phyloP scores from a whole-genome alignment of 2,797 vertebrate genomes.

The Macroramphosus scolopax region DNA sequence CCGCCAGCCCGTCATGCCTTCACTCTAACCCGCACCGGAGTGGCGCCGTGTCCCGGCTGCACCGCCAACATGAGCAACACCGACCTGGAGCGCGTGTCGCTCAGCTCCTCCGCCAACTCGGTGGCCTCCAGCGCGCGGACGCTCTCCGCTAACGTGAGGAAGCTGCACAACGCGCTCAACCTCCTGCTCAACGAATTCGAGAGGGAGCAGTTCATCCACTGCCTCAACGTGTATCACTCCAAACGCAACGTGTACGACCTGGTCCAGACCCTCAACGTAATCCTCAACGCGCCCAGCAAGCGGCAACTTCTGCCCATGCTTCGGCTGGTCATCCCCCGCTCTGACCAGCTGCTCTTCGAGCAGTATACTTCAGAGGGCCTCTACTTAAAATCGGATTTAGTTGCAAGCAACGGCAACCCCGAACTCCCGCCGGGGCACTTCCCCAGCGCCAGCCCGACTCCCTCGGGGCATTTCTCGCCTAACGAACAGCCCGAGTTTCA shows the following conservation, averaged over 20 bases:
- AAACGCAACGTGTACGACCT: slow-evolving; percentile 96
- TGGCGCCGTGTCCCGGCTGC: slow-evolving; percentile 52
- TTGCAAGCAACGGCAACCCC: slow-evolving; percentile 63
- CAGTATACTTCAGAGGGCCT: slow-evolving; percentile 95
- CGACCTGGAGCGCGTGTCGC: slow-evolving; percentile 85
- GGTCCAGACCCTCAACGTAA: slow-evolving; percentile 91
- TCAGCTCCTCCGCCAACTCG: slow-evolving; percentile 80
- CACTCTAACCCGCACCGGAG: slow-evolving; percentile 55
- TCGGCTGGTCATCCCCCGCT: slow-evolving; percentile 92
- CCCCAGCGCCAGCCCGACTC: slow-evolving; percentile 53
- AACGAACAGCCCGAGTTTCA: slow-evolving; percentile 60
- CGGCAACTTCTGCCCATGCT: slow-evolving; percentile 94
- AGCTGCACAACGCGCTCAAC: slow-evolving; percentile 93
- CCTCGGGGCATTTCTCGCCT: slow-evolving; percentile 56
- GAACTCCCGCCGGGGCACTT: slow-evolving; percentile 53
- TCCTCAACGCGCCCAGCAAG: slow-evolving; percentile 90
- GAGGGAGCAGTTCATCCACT: slow-evolving; percentile 94
- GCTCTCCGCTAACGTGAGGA: slow-evolving; percentile 90
- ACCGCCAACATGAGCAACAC: slow-evolving; percentile 82
- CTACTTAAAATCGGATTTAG: slow-evolving; percentile 81
- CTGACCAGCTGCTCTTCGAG: slow-evolving; percentile 96
- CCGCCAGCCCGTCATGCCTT: slow-evolving; percentile 41
- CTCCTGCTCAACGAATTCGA: slow-evolving; percentile 90
- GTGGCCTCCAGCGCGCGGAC: slow-evolving; percentile 83
- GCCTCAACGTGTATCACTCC: slow-evolving; percentile 94